Evolutionary conservation across 2,113 vertebrate species (phyloP).

Genomic region (Neolamprologus toae): DNA sequence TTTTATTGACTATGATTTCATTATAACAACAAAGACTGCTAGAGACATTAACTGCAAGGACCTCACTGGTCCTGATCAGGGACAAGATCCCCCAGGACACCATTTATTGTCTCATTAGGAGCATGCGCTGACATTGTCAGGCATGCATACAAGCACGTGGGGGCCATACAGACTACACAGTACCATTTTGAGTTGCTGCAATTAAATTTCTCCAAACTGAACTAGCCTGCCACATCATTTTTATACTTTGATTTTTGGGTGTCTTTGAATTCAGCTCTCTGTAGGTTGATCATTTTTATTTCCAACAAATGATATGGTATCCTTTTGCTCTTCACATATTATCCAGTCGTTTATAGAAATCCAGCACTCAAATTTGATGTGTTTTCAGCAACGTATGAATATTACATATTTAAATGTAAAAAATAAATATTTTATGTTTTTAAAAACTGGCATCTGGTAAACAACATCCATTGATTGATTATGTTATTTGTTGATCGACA

Average conservation of each 20-base stretch:
- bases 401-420: not conserved
- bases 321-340: not conserved
- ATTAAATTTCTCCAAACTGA: not conserved
- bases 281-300: not conserved
- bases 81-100: not conserved
- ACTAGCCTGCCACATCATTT: not conserved
- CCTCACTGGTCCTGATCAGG: not conserved
- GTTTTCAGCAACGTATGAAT: not conserved
- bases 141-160: not conserved
- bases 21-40: not conserved
- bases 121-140: not conserved
- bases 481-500: not conserved
- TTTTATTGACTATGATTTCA: not conserved
- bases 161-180: not conserved
- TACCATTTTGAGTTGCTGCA: not conserved
- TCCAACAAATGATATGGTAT: not conserved
- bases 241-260: not conserved
- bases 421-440: not conserved
- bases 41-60: not conserved
- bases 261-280: not conserved
- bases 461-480: not conserved
- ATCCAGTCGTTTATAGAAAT: not conserved
- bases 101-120: not conserved
- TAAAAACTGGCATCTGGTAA: not conserved
- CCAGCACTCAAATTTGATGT: not conserved